phyloP scores from a whole-genome alignment of 2,888 invertebrate genomes.

The Lycophotia porphyrea region DNA sequence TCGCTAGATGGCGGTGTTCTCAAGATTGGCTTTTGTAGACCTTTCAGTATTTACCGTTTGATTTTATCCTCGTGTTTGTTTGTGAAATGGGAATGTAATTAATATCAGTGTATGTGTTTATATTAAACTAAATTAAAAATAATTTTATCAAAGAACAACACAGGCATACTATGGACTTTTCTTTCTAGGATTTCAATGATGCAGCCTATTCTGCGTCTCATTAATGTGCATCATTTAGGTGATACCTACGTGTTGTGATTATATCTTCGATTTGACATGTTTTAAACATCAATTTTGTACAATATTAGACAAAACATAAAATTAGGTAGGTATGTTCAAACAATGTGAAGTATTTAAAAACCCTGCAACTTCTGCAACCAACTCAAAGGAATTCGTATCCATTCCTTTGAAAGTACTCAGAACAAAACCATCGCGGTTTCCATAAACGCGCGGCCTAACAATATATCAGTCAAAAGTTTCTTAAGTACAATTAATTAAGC shows the following conservation, averaged over 20 bases:
- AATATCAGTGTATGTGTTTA: neutral
- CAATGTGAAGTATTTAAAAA: slow-evolving; percentile 27
- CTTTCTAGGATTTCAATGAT: neutral
- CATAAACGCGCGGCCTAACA: slow-evolving; percentile 33
- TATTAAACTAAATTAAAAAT: neutral
- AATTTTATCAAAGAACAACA: neutral
- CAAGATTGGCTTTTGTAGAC: neutral
- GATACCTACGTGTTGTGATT: neutral
- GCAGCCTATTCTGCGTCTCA: neutral
- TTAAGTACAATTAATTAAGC: slow-evolving; percentile 63
- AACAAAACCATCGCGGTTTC: slow-evolving; percentile 47
- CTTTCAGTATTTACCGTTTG: neutral
- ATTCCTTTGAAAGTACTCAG: slow-evolving; percentile 46
- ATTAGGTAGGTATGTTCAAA: neutral
- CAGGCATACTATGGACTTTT: neutral
- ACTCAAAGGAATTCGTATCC: slow-evolving; percentile 35
- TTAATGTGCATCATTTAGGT: neutral
- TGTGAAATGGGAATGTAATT: neutral
- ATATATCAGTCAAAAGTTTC: slow-evolving; percentile 62
- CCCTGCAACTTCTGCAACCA: slow-evolving; percentile 25
- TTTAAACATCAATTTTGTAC: neutral
- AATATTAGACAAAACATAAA: neutral
- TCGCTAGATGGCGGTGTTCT: slow-evolving; percentile 53
- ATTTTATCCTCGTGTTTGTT: slow-evolving; percentile 9
- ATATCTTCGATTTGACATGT: neutral